Evolutionary conservation across 2,113 vertebrate species (phyloP).

Genomic region (Pseudorasbora parva): DNA sequence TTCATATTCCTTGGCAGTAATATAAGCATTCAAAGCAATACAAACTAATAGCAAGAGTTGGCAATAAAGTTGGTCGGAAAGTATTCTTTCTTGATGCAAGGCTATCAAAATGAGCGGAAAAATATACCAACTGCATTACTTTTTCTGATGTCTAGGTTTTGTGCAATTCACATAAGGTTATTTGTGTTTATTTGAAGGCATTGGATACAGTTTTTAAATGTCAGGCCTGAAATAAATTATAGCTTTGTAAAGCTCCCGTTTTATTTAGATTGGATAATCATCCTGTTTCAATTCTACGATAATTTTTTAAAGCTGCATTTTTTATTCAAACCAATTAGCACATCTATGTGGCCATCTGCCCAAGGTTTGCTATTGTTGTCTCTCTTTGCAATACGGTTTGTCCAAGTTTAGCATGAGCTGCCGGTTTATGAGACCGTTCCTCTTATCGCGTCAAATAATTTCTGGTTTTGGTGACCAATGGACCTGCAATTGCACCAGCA

Average conservation of each 20-base stretch:
- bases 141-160: conserved; percentile 5
- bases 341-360: background rate
- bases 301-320: background rate
- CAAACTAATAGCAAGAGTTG: conserved; percentile 6
- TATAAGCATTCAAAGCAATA: background rate
- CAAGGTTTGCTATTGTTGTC: background rate
- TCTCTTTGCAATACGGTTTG: background rate
- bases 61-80: background rate
- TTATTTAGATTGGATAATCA: background rate
- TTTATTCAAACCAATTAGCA: background rate
- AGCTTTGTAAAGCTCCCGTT: background rate
- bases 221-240: background rate
- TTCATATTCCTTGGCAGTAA: conserved; percentile 4
- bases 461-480: background rate
- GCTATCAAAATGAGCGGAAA: background rate
- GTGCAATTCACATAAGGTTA: background rate
- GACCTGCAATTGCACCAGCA: background rate
- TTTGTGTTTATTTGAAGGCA: background rate
- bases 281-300: background rate
- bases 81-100: background rate
- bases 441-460: background rate
- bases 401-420: background rate
- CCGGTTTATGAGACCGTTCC: background rate
- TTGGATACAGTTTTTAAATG: conserved; percentile 4
- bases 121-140: background rate